Evolutionary conservation across 1,140 invertebrate genomes (phyloP).

Genomic region (Dreissena rostriformis): DNA sequence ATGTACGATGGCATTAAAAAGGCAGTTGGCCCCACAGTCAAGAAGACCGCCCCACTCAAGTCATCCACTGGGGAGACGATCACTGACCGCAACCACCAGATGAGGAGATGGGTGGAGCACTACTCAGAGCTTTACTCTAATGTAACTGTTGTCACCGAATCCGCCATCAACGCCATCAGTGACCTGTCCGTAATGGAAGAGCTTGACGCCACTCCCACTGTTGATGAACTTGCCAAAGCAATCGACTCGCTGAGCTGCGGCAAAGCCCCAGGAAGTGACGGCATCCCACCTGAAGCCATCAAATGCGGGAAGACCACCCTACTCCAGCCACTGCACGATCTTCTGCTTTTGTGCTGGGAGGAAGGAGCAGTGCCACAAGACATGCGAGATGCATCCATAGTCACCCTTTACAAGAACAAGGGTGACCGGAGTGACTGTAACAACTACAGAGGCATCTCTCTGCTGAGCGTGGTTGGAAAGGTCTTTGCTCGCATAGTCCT

Average conservation of each 20-base stretch:
- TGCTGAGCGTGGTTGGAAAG: slow-evolving; percentile 63
- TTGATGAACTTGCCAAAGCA: slow-evolving; percentile 1
- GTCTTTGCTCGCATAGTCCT: slow-evolving; percentile 42
- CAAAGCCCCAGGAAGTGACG: slow-evolving; percentile 1
- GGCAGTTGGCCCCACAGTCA: neutral
- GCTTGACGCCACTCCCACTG: slow-evolving; percentile 28
- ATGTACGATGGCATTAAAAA: slow-evolving; percentile 32
- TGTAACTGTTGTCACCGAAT: neutral
- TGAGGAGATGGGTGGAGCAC: slow-evolving; percentile 20
- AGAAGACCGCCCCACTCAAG: slow-evolving; percentile 17
- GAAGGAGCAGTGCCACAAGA: slow-evolving; percentile 53
- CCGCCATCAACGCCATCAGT: neutral
- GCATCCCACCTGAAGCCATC: neutral
- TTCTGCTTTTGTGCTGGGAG: slow-evolving; percentile 27
- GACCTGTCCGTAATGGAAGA: neutral
- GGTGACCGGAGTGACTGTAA: slow-evolving; percentile 39
- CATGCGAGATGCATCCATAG: slow-evolving; percentile 56
- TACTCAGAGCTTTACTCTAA: slow-evolving; percentile 10
- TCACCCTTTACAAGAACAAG: slow-evolving; percentile 65
- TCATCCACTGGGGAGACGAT: slow-evolving; percentile 5
- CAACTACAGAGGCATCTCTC: slow-evolving; percentile 46
- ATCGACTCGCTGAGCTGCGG: neutral
- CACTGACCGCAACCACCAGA: slow-evolving; percentile 6
- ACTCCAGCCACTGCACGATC: neutral
- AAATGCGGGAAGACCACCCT: neutral